Conservation (phyloP, 2,797 vertebrate species). For the Meda fulgida region DNA sequence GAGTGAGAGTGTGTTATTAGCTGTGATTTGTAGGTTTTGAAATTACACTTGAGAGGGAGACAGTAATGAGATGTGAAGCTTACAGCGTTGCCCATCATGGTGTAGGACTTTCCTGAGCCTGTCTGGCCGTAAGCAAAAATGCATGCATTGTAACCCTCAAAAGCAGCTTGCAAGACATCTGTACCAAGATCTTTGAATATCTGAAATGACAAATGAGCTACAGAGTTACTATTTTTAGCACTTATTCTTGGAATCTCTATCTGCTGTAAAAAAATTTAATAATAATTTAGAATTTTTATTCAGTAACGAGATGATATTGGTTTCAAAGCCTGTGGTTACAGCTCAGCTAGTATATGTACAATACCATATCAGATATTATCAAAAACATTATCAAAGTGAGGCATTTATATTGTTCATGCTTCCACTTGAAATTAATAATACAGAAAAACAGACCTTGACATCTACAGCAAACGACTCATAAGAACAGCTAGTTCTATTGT, state of each 20-base stretch:
- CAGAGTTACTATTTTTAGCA: background rate
- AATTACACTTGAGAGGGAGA: background rate
- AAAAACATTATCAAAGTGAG: background rate
- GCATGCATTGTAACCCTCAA: slow-evolving; percentile 97
- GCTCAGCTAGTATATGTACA: background rate
- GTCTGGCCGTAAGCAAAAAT: slow-evolving; percentile 98
- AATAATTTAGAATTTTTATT: no score
- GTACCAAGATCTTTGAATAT: slow-evolving; percentile 91
- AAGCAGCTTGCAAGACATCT: slow-evolving; percentile 91
- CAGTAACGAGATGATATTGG: background rate
- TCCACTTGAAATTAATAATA: background rate
- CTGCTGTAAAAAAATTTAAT: background rate
- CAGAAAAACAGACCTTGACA: background rate
- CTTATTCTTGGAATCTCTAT: background rate
- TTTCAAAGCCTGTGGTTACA: background rate
- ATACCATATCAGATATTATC: background rate
- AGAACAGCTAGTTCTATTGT: background rate
- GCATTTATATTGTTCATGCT: background rate
- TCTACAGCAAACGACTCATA: background rate
- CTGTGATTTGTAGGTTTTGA: slow-evolving; percentile 10
- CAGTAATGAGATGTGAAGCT: slow-evolving; percentile 52
- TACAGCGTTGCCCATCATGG: slow-evolving; percentile 95
- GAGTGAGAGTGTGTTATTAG: slow-evolving; percentile 52
- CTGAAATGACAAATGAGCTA: slow-evolving; percentile 67
- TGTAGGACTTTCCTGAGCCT: slow-evolving; percentile 95